Evolutionary conservation across 92 coral and sea anemone genomes (phyloP).

Genomic region (Umimayanthus kanabou): DNA sequence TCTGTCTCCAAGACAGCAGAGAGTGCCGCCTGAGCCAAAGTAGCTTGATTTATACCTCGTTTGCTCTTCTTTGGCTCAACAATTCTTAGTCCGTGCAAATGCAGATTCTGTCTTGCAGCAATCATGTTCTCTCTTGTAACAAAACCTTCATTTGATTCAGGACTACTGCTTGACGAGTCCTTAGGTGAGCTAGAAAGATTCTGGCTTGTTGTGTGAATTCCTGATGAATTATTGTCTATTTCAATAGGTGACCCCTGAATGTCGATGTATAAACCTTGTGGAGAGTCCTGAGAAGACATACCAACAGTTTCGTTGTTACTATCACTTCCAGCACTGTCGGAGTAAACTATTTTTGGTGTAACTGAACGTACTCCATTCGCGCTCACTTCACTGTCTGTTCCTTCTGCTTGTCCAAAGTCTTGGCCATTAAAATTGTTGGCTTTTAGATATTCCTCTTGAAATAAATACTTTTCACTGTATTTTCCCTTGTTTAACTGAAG

Average conservation of each 20-base stretch:
- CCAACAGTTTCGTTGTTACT: slow-evolving; percentile 47
- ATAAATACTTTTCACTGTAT: slow-evolving; percentile 58
- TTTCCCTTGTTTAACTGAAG: slow-evolving; percentile 68
- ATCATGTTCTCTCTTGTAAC: slow-evolving; percentile 25
- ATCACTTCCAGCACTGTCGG: slow-evolving; percentile 60
- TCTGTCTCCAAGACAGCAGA: slow-evolving; percentile 89
- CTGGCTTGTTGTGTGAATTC: slow-evolving; percentile 15
- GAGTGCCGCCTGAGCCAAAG: slow-evolving; percentile 90
- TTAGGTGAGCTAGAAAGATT: slow-evolving; percentile 48
- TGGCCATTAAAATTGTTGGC: background rate
- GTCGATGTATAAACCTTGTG: slow-evolving; percentile 40
- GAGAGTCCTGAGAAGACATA: slow-evolving; percentile 45
- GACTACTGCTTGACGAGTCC: slow-evolving; percentile 27
- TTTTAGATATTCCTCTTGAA: slow-evolving; percentile 16
- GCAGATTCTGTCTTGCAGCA: slow-evolving; percentile 45
- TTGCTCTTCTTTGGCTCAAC: slow-evolving; percentile 56
- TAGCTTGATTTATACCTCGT: slow-evolving; percentile 69
- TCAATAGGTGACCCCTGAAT: slow-evolving; percentile 35
- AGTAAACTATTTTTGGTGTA: slow-evolving; percentile 56
- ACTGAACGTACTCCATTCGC: background rate
- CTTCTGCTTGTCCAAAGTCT: slow-evolving; percentile 42
- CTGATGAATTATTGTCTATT: slow-evolving; percentile 15
- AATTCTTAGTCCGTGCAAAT: slow-evolving; percentile 46
- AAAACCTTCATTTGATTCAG: slow-evolving; percentile 37
- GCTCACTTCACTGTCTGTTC: slow-evolving; percentile 6